A percentile compares a stretch with the other conserved stretches of the same genome.
Conservation (phyloP, 2,113 vertebrate genomes). For the Platysteira castanea region DNA sequence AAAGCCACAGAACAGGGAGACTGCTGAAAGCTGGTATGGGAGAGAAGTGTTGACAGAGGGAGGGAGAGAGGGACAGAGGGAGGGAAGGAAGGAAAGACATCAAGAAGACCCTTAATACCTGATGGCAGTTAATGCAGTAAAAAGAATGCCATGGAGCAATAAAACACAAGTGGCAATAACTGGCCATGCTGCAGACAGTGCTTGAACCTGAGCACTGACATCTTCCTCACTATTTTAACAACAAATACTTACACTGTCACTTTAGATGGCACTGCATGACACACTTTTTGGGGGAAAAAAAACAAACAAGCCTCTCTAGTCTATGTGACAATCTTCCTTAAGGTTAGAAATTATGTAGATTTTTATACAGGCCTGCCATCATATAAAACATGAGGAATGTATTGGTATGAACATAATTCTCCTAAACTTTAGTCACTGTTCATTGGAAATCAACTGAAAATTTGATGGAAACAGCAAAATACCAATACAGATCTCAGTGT, state of each 20-base stretch:
- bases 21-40: neutral
- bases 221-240: neutral
- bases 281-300: accelerated
- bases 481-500: neutral
- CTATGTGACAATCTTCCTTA: neutral
- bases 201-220: neutral
- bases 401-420: neutral
- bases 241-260: neutral
- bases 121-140: neutral
- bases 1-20: neutral
- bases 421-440: neutral
- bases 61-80: accelerated
- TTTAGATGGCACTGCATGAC: neutral
- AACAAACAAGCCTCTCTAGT: neutral
- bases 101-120: neutral
- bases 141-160: neutral
- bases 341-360: neutral
- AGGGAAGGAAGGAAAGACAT: neutral
- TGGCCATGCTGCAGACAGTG: neutral
- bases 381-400: neutral
- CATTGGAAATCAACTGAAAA: neutral
- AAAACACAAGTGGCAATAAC: neutral
- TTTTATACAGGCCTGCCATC: neutral
- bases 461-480: neutral
- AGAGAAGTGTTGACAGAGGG: neutral